Conservation (phyloP, 2,797 vertebrate genomes). For the Clamator glandarius region DNA sequence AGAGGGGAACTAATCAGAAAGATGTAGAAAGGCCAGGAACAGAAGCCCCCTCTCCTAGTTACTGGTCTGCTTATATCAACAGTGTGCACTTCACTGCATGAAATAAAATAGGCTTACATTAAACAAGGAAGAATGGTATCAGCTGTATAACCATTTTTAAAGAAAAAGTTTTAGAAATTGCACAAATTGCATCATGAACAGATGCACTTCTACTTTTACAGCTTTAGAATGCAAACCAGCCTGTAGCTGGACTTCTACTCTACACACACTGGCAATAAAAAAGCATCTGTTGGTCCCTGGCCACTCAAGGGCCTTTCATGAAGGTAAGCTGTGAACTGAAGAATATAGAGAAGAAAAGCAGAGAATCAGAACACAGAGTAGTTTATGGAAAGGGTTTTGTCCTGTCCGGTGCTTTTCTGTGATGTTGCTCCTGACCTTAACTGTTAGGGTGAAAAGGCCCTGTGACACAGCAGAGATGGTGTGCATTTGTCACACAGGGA, state of each 20-base stretch:
- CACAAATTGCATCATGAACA: background rate
- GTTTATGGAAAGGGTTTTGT: background rate
- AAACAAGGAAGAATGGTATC: background rate
- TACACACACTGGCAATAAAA: background rate
- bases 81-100: background rate
- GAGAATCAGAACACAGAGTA: background rate
- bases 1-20: background rate
- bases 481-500: background rate
- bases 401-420: background rate
- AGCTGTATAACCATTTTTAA: background rate
- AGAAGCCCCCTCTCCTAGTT: background rate
- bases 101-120: background rate
- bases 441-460: background rate
- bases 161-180: background rate
- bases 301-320: background rate
- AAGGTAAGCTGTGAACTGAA: background rate
- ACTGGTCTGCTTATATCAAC: background rate
- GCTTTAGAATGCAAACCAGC: background rate
- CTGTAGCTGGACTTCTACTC: background rate
- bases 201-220: background rate
- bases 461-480: constrained; percentile 21
- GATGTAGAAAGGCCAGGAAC: background rate
- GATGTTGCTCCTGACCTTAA: background rate
- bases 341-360: background rate
- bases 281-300: background rate